Evolutionary conservation across 2,113 vertebrate genomes (phyloP), one percentile per base, ranked within the genome.

Genomic region (Sapayoa aenigma): DNA sequence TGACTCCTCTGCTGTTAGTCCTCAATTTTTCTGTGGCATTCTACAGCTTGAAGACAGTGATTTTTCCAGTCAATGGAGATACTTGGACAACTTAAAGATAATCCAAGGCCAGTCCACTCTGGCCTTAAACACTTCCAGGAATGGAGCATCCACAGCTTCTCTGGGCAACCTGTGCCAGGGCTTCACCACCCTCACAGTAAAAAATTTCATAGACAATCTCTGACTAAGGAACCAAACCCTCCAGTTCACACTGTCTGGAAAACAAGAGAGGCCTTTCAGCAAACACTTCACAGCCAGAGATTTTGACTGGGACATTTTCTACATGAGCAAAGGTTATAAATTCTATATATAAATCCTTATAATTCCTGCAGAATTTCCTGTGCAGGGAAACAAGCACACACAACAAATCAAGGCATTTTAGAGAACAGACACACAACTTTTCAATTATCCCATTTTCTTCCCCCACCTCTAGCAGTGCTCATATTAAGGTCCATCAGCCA

Each of bases 401-500:
- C 44, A 65, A 33, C 1, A 7, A 81, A 79, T 65, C 74, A 50
- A 71, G 30, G 71, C 66, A 28, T 84, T 88, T 68, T 49, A 21
- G 11, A 33, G 60, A 82, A 10, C 30, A 86, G 71, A 56, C 88
- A 69, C 84, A 84, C 66, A 6, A 42, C 65, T 76, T 65, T 74
- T 63, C 88, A 68, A 75, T 79, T 55, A 78, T 22, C 28, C 63
- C 28, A 5, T 37, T 75, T 67, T 77, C 49, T 74, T 12, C 46
- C 76, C 52, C 14, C 15, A 3, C 56, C 37, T 71, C 50, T 46
- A 74, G 66, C 67, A 76, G 33, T 3, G 24, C 62, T 90, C 44
- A 30, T 84, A 91, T 67, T 35, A 37, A 39, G n/a, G 89, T 94
- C 76, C 89, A 56, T 59, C 89, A 94, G 84, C 65, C 71, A 44